Base-by-base conservation (phyloP, 2,888 invertebrate species). In the Nephrotoma guestfalica region DNA sequence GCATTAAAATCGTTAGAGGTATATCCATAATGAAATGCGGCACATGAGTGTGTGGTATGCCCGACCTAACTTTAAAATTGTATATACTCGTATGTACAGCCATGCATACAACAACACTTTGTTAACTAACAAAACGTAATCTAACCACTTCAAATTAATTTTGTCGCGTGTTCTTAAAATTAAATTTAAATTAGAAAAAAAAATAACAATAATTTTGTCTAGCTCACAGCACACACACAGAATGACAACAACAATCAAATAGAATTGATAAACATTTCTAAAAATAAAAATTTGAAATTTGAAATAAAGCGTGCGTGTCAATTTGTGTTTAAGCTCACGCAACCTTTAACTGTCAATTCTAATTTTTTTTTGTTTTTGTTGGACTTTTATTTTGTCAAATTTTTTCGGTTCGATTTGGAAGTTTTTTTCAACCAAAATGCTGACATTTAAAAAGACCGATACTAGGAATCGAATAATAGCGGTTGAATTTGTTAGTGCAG, bases 301-400 rank as follows among this genome's bases (percentile, higher is more conserved):
- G 41, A 41, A 41, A n/a, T 41, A 84, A 84, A 84, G 84, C 45
- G 86, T 86, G 86, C 86, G 86, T 86, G 86, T 86, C 86, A 86
- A 86, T 86, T 45, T 45, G 86, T 47, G 86, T 47, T 45, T 86
- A 86, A 86, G 45, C 86, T 43, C 86, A 86, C 86, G 86, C 86
- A 86, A 86, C 86, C 86, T 86, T 47, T 47, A 86, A 86, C 86
- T 86, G 86, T 86, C 86, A 86, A 86, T 86, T 83, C 40, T 15
- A 47, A 3, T 47, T 47, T 47, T 47, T 47, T 84, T 84, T 41
- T 15, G 7, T 41, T 84, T 84, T 84, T 84, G n/a, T 84, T 84
- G 6, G 15, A 84, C 15, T 84, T 84, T 7, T 15, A 84, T 15
- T 41, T 84, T 41, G 42, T 84, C 42, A 41, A 84, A 15, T 84